A percentile compares a stretch with the other conserved stretches of the same genome.
Conservation (phyloP, 2,888 invertebrate species). For the Epistrophella euchroma region DNA sequence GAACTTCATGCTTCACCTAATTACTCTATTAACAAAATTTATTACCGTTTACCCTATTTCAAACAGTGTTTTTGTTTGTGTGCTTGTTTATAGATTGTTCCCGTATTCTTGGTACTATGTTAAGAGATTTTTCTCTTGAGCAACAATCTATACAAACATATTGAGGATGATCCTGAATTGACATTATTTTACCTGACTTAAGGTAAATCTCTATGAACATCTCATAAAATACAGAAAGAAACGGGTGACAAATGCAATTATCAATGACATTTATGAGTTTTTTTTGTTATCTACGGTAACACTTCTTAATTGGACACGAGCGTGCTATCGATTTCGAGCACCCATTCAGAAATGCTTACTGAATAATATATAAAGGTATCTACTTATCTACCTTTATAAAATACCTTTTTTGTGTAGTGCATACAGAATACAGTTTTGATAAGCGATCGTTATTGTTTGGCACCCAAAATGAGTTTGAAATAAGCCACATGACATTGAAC, state of each 20-base stretch:
- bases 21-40: constrained; percentile 72
- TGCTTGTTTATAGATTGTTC: constrained; percentile 22
- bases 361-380: not conserved
- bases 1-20: constrained; percentile 50
- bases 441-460: not conserved
- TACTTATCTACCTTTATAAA: not conserved
- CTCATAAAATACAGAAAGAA: constrained; percentile 69
- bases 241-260: constrained; percentile 59
- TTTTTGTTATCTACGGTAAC: constrained; percentile 47
- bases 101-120: constrained; percentile 49
- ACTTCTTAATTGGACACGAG: constrained; percentile 56
- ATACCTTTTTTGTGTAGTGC: no score
- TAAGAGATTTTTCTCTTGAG: not conserved
- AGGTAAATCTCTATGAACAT: constrained; percentile 56
- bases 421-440: not conserved
- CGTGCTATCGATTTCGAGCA: constrained; percentile 49
- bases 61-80: constrained; percentile 19
- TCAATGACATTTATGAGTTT: constrained; percentile 72
- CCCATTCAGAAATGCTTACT: constrained; percentile 38
- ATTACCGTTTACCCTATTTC: constrained; percentile 57
- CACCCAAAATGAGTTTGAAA: not conserved
- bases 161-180: not conserved
- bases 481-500: no score
- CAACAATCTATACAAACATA: constrained; percentile 20
- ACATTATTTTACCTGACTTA: constrained; percentile 45